Conservation (phyloP, 92 coral and sea anemone genomes). For the Montipora capitata region DNA sequence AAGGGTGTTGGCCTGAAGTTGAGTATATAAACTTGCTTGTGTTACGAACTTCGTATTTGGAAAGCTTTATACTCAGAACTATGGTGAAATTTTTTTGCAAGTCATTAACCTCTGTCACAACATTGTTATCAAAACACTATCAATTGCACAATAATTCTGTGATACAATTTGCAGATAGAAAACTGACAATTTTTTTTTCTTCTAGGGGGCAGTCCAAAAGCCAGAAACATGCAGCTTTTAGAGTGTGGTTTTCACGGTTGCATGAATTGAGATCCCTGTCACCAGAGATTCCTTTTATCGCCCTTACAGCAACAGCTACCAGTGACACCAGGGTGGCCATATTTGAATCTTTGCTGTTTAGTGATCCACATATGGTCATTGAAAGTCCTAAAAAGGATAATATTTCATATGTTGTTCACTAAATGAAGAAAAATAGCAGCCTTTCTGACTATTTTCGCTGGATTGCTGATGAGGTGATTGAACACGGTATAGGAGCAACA, state of each 20-base stretch:
- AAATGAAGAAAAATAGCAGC: constrained; percentile 38
- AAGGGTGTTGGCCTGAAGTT: neutral
- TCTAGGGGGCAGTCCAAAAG: constrained; percentile 27
- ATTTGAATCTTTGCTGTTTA: neutral
- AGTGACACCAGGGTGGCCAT: constrained; percentile 35
- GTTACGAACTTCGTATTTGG: neutral
- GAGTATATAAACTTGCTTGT: neutral
- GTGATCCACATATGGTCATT: neutral
- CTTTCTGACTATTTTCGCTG: constrained; percentile 51
- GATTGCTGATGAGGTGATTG: constrained; percentile 50
- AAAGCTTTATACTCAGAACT: neutral
- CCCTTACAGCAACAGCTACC: constrained; percentile 10
- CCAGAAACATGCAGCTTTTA: neutral
- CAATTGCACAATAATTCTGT: neutral
- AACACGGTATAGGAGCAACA: constrained; percentile 27
- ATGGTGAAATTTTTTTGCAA: too few relatives aligned
- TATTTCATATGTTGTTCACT: constrained; percentile 53
- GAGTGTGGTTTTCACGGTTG: constrained; percentile 27
- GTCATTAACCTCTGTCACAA: neutral
- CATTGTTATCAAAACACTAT: too few relatives aligned
- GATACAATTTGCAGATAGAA: neutral
- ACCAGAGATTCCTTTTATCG: too few relatives aligned
- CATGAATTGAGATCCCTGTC: constrained; percentile 26
- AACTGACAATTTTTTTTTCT: neutral
- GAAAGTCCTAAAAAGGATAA: constrained; percentile 55